phyloP scores from a whole-genome alignment of 1,140 invertebrate species.

The Leptopilina clavipes region DNA sequence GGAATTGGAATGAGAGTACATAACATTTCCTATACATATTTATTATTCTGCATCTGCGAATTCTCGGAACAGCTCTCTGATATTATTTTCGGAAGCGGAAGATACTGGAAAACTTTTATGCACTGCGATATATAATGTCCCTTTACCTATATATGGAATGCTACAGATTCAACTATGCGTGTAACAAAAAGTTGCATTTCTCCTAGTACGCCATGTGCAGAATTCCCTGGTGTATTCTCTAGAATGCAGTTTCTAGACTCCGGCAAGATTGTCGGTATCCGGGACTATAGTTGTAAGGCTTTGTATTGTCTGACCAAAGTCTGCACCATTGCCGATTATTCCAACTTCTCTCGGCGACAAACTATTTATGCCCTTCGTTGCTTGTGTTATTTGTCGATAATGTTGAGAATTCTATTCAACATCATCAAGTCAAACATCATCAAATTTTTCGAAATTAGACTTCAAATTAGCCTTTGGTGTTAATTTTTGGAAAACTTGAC shows the following conservation, averaged over 20 bases:
- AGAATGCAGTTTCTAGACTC: neutral
- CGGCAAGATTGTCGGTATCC: neutral
- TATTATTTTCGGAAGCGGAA: no score
- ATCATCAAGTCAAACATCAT: no score
- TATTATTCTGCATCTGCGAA: no score
- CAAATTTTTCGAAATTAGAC: no score
- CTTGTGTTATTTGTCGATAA: neutral
- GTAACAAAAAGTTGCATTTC: neutral
- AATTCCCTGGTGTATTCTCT: slow-evolving; percentile 17
- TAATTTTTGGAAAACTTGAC: no score
- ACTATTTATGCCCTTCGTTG: neutral
- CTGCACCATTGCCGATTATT: neutral
- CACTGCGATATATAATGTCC: no score
- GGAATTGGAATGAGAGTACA: no score
- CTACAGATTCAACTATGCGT: neutral
- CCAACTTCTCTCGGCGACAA: neutral
- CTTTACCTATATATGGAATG: neutral
- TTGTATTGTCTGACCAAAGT: slow-evolving; percentile 8
- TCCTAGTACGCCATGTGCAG: neutral
- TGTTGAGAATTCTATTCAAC: neutral
- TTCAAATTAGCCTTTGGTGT: no score
- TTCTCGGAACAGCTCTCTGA: no score
- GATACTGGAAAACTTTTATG: no score
- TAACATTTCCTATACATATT: no score
- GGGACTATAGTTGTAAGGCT: neutral